These are phyloP conservation scores for Furcifer pardalis DNA, from an alignment of 2,797 vertebrate genomes.

Conservation along the genomic window DNA sequence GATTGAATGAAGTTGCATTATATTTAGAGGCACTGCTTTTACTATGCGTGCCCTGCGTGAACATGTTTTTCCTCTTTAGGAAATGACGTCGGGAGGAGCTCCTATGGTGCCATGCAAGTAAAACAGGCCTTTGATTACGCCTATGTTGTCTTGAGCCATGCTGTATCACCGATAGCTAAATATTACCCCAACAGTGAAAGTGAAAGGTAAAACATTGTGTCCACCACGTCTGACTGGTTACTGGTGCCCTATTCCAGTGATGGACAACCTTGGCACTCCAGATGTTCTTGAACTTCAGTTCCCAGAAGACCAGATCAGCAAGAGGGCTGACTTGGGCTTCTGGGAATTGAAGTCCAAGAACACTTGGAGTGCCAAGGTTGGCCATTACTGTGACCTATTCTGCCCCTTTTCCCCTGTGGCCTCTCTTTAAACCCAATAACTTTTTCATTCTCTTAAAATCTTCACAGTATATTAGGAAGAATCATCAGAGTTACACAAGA, in stretches of 20 bases:
- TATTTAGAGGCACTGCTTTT: background rate
- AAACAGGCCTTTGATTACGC: slow-evolving; percentile 99
- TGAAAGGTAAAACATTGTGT: slow-evolving; percentile 83
- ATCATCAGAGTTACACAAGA: slow-evolving; percentile 97
- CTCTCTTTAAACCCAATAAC: background rate
- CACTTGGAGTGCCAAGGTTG: no score
- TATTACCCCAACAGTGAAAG: slow-evolving; percentile 94
- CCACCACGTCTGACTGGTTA: slow-evolving; percentile 12
- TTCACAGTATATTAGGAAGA: slow-evolving; percentile 90
- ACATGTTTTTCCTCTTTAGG: slow-evolving; percentile 73
- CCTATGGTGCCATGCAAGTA: slow-evolving; percentile 98
- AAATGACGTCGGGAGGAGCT: slow-evolving; percentile 96
- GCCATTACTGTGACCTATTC: no score
- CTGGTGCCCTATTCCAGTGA: no score
- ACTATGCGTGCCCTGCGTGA: background rate
- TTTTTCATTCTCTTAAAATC: slow-evolving; percentile 9
- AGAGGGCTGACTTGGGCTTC: no score
- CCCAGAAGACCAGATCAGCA: no score
- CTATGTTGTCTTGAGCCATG: slow-evolving; percentile 93
- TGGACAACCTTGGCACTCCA: no score
- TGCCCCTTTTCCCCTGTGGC: no score
- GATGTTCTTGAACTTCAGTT: no score
- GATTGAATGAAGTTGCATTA: slow-evolving; percentile 1
- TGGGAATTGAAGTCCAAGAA: no score
- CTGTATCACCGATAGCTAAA: slow-evolving; percentile 93